Evolutionary conservation across 1,140 invertebrate genomes (phyloP).

Genomic region (Pseudomyrmex dendroicus): DNA sequence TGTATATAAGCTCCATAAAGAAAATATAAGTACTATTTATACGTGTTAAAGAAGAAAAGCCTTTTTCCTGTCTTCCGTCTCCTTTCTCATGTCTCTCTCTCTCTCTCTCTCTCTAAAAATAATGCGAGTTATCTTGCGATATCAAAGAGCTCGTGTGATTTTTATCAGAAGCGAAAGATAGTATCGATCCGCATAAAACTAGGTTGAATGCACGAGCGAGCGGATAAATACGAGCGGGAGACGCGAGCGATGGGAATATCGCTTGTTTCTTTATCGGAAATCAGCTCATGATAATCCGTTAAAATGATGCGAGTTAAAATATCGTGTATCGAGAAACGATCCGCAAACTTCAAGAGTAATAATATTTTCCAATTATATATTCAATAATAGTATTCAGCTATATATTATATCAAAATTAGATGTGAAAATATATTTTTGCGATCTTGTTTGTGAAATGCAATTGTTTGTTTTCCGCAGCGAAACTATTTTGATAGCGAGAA

Average conservation of each 20-base stretch:
- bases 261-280: constrained; percentile 58
- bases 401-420: neutral
- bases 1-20: no score
- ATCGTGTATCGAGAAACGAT: neutral
- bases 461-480: neutral
- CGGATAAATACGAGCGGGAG: constrained; percentile 50
- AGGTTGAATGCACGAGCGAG: constrained; percentile 57
- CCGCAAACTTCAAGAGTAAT: constrained; percentile 25
- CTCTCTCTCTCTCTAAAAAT: constrained; percentile 26
- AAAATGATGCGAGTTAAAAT: constrained; percentile 57
- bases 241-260: constrained; percentile 13
- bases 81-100: constrained; percentile 26
- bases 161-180: constrained; percentile 48
- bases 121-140: constrained; percentile 50
- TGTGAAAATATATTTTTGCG: constrained; percentile 25
- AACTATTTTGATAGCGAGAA: no score
- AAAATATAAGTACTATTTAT: constrained; percentile 15
- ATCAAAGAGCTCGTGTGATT: constrained; percentile 58
- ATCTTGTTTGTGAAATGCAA: neutral
- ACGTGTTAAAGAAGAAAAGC: neutral
- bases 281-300: constrained; percentile 47
- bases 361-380: constrained; percentile 31
- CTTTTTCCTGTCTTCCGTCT: constrained; percentile 10
- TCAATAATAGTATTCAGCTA: constrained; percentile 1
- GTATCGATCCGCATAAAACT: constrained; percentile 55